phyloP scores from a whole-genome alignment of 2,888 invertebrate genomes.

The Pediacus dermestoides region DNA sequence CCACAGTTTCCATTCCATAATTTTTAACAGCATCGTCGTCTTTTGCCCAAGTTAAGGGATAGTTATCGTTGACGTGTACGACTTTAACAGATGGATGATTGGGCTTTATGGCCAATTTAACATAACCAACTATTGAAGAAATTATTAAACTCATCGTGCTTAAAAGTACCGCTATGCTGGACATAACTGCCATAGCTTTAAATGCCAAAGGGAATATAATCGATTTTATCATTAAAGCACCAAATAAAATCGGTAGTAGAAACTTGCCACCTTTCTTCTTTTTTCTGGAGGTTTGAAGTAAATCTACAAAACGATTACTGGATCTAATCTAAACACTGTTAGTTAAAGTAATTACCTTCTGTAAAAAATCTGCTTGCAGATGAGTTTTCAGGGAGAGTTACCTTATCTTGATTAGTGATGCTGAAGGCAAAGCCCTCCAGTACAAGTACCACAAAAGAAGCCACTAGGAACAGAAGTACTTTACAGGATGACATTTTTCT shows the following conservation, averaged over 20 bases:
- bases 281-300: constrained; percentile 30
- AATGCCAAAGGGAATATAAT: constrained; percentile 64
- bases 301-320: constrained; percentile 26
- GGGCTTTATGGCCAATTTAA: constrained; percentile 47
- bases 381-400: too few species aligned
- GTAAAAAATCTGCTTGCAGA: too few species aligned
- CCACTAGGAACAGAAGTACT: constrained; percentile 1
- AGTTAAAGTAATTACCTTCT: too few species aligned
- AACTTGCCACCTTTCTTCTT: constrained; percentile 50
- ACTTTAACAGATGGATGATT: constrained; percentile 40
- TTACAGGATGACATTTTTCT: constrained; percentile 2
- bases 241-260: constrained; percentile 61
- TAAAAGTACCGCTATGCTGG: constrained; percentile 56
- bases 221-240: constrained; percentile 62
- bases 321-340: too few species aligned
- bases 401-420: too few species aligned
- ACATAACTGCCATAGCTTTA: constrained; percentile 65
- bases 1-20: constrained; percentile 21
- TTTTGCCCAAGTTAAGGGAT: constrained; percentile 43
- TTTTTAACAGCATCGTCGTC: constrained; percentile 46
- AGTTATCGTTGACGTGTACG: constrained; percentile 42
- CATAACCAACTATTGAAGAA: constrained; percentile 60
- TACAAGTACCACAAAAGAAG: constrained; percentile 1
- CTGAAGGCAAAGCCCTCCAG: too few species aligned
- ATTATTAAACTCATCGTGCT: constrained; percentile 56